Conservation (phyloP, 2,113 vertebrate species). For the Thomomys bottae region DNA sequence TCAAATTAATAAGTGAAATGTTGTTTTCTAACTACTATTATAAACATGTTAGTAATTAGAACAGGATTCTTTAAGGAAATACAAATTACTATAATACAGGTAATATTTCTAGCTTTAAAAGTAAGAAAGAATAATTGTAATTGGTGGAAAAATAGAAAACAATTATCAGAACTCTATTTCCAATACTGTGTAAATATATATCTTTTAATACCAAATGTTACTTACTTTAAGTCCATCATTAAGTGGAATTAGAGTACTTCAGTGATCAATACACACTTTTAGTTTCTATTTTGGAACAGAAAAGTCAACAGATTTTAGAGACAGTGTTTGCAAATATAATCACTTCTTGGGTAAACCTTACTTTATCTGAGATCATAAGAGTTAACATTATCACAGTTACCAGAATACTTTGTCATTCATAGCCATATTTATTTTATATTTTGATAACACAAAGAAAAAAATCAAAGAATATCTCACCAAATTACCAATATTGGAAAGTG, state of each 20-base stretch:
- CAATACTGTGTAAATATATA: not conserved
- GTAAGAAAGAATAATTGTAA: not conserved
- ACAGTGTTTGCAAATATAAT: not conserved
- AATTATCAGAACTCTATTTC: not conserved
- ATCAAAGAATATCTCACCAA: not conserved
- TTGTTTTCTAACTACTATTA: not conserved
- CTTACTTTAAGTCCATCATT: not conserved
- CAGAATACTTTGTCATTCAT: not conserved
- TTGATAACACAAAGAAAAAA: not conserved
- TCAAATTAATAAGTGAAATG: not conserved
- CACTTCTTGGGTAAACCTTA: not conserved
- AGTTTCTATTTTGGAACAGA: constrained; percentile 12
- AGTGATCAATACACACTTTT: not conserved
- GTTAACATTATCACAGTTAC: not conserved
- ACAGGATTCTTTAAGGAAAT: constrained; percentile 12
- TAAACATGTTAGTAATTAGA: not conserved
- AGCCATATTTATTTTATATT: not conserved
- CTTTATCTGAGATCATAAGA: not conserved
- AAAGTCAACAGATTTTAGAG: not conserved
- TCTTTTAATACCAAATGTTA: not conserved
- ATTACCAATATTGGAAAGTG: not conserved
- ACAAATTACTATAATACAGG: not conserved
- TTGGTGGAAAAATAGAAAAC: not conserved
- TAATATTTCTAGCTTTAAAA: not conserved
- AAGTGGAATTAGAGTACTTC: too few species aligned